Conservation (phyloP, 2,888 invertebrate genomes). For the Lucinisca nassula region DNA sequence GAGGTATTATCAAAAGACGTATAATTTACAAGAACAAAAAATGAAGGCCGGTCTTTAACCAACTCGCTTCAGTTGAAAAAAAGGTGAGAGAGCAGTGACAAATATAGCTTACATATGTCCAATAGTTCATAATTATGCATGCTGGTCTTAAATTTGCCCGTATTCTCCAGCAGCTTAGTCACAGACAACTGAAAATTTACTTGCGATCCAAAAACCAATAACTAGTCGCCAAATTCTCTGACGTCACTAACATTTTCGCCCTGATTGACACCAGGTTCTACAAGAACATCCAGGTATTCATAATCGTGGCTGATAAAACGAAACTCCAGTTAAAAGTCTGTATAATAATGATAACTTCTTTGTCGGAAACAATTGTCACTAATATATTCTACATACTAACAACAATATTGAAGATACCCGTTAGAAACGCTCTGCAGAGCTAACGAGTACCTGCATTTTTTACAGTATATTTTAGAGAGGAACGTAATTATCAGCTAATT, state of each 20-base stretch:
- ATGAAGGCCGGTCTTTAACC: not conserved
- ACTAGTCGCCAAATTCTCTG: conserved; percentile 1
- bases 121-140: not conserved
- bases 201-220: not conserved
- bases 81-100: not conserved
- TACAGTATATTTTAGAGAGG: too few relatives aligned
- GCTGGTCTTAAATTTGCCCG: not conserved
- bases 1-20: too few relatives aligned
- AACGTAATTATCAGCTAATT: too few relatives aligned
- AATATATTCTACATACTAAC: too few relatives aligned
- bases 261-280: not conserved
- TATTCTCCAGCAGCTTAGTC: not conserved
- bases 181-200: not conserved
- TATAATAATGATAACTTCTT: too few relatives aligned
- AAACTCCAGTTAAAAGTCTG: too few relatives aligned
- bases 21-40: too few relatives aligned
- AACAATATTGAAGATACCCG: too few relatives aligned
- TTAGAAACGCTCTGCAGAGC: too few relatives aligned
- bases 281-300: not conserved
- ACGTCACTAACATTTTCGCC: conserved; percentile 4
- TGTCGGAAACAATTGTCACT: too few relatives aligned
- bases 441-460: too few relatives aligned
- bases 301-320: too few relatives aligned
- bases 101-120: not conserved
- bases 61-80: not conserved